Conservation (phyloP, 2,888 invertebrate species). For the Panorpa germanica region DNA sequence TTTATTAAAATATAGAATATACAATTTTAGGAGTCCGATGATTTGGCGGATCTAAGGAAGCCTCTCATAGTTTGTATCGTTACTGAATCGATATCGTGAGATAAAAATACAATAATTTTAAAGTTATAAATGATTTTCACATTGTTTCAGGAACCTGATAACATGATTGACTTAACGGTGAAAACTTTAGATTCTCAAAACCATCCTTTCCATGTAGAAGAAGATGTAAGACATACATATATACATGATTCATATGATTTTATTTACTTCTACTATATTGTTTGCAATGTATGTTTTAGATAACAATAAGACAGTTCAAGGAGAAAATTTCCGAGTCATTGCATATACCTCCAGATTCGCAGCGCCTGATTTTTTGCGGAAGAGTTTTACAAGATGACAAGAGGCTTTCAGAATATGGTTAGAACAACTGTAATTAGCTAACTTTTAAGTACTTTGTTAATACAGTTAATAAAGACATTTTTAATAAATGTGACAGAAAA, state of each 20-base stretch:
- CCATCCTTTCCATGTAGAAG: slow-evolving; percentile 61
- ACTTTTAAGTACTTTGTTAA: neutral
- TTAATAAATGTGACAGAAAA: too few relatives aligned
- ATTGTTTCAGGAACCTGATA: too few relatives aligned
- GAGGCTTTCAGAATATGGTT: slow-evolving; percentile 70
- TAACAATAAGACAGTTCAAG: slow-evolving; percentile 67
- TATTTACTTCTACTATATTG: neutral
- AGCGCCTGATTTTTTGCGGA: slow-evolving; percentile 89
- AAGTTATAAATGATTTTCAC: neutral
- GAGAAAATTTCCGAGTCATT: slow-evolving; percentile 59
- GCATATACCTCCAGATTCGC: slow-evolving; percentile 59
- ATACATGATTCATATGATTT: slow-evolving; percentile 4
- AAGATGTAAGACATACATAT: slow-evolving; percentile 48
- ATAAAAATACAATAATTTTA: neutral
- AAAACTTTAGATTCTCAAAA: slow-evolving; percentile 80
- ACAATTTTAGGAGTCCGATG: too few relatives aligned
- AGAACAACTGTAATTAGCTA: too few relatives aligned
- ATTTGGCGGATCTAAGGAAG: too few relatives aligned
- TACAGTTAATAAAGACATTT: neutral
- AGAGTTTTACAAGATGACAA: slow-evolving; percentile 78
- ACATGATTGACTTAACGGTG: slow-evolving; percentile 68
- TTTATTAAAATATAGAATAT: too few relatives aligned
- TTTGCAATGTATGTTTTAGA: slow-evolving; percentile 27
- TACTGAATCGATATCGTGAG: too few relatives aligned
- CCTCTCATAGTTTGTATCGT: too few relatives aligned